Evolutionary conservation across 2,797 vertebrate genomes (phyloP).

Genomic region (Borostomias antarcticus): DNA sequence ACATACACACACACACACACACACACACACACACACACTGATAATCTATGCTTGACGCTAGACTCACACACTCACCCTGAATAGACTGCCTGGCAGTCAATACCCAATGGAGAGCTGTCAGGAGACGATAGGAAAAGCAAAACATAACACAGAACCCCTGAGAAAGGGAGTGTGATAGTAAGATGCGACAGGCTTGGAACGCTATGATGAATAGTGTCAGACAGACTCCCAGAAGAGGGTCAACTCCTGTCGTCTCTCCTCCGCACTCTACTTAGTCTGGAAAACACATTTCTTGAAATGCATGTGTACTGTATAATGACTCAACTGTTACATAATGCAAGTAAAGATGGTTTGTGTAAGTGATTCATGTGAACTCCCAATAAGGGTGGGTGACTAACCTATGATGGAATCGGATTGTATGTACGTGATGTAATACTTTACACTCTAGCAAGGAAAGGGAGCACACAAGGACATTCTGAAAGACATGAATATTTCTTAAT

Average conservation of each 20-base stretch:
- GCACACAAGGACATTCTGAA: too few species aligned
- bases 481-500: too few species aligned
- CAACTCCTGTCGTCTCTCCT: background rate
- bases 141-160: slow-evolving; percentile 21
- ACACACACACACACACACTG: too few species aligned
- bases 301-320: background rate
- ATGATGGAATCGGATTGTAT: too few species aligned
- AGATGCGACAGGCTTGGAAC: slow-evolving; percentile 23
- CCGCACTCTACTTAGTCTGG: background rate
- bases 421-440: too few species aligned
- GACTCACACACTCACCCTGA: slow-evolving; percentile 28
- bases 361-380: too few species aligned
- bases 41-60: slow-evolving; percentile 7
- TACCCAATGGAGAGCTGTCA: slow-evolving; percentile 25
- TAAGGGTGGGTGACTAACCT: too few species aligned
- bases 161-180: slow-evolving; percentile 10
- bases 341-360: background rate
- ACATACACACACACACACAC: too few species aligned
- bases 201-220: slow-evolving; percentile 22
- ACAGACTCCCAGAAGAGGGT: background rate
- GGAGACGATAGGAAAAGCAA: slow-evolving; percentile 24
- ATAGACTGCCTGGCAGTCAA: slow-evolving; percentile 43
- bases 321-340: background rate
- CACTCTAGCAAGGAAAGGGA: too few species aligned
- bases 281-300: background rate